Conservation (phyloP, 2,113 vertebrate genomes). For the Ceuthmochares aereus region DNA sequence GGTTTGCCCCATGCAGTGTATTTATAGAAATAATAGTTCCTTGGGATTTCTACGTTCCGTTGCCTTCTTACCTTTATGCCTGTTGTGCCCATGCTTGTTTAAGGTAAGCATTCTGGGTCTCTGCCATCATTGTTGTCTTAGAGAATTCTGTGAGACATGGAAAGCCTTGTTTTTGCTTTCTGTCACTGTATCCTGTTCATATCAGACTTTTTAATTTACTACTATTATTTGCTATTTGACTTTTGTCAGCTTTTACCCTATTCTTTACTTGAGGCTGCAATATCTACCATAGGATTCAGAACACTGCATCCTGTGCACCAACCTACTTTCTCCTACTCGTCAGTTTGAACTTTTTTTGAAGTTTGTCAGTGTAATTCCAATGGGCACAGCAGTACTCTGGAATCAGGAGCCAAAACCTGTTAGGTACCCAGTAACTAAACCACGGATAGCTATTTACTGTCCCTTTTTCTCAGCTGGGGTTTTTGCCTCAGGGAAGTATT, state of each 20-base stretch:
- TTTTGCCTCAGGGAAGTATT: background rate
- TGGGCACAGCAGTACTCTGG: background rate
- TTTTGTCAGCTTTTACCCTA: background rate
- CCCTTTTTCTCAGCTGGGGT: background rate
- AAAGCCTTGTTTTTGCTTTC: background rate
- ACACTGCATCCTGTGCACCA: background rate
- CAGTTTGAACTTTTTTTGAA: background rate
- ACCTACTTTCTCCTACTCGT: background rate
- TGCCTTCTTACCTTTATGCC: background rate
- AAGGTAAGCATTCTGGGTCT: background rate
- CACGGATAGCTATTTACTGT: background rate
- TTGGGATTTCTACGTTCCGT: background rate
- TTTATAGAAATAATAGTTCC: background rate
- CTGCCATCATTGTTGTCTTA: background rate
- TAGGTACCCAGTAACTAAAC: background rate
- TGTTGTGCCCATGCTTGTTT: background rate
- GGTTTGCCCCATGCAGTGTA: background rate
- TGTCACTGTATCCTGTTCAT: background rate
- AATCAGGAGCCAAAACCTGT: background rate
- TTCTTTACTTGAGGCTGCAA: background rate
- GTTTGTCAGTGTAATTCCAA: background rate
- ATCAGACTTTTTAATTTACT: background rate
- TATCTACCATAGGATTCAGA: background rate
- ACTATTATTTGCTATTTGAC: background rate
- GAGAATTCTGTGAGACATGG: background rate